Evolutionary conservation across 1,140 invertebrate species (phyloP).

Genomic region (Tetramorium alpestre): DNA sequence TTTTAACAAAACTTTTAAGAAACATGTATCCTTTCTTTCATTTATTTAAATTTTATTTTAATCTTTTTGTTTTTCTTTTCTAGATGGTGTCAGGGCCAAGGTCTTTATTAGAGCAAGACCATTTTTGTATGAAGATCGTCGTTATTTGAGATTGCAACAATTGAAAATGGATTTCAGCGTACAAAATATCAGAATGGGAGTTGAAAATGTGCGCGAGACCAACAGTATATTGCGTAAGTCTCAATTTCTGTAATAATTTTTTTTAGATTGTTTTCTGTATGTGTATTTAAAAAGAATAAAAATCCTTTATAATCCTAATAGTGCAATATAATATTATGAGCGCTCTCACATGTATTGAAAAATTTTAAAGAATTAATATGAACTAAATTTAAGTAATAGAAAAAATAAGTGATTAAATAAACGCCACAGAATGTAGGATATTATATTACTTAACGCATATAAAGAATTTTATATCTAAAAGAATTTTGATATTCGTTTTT

Average conservation of each 20-base stretch:
- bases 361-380: not conserved
- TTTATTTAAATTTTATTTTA: not conserved
- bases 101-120: constrained; percentile 91
- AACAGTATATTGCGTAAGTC: constrained; percentile 92
- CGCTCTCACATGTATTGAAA: no score
- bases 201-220: constrained; percentile 92
- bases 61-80: constrained; percentile 62
- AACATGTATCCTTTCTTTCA: not conserved
- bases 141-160: constrained; percentile 89
- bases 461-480: not conserved
- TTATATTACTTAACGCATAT: not conserved
- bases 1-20: not conserved
- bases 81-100: constrained; percentile 93
- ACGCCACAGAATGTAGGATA: not conserved
- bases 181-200: constrained; percentile 92
- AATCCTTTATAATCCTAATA: not conserved
- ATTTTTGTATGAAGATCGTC: constrained; percentile 86
- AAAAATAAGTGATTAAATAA: not conserved
- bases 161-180: constrained; percentile 94
- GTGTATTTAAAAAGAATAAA: not conserved
- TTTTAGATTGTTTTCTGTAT: not conserved
- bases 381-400: not conserved
- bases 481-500: not conserved
- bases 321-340: not conserved
- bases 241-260: constrained; percentile 7